These are phyloP conservation scores for Leptopilina clavipes DNA, from an alignment of 1,140 invertebrate species.

Conservation along the genomic window DNA sequence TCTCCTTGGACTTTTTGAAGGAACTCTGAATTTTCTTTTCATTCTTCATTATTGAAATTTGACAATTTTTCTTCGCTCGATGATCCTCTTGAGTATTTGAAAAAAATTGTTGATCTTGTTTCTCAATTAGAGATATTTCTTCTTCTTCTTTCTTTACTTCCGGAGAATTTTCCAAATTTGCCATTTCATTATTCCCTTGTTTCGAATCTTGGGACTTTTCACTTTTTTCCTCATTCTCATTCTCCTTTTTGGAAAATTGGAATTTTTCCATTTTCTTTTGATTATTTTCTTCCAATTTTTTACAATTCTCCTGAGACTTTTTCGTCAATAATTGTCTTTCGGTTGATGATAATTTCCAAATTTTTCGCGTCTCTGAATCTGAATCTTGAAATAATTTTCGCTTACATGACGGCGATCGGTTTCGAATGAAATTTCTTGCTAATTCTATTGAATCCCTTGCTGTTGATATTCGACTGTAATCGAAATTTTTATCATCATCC, in stretches of 20 bases:
- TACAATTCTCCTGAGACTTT: background rate
- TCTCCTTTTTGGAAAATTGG: no score
- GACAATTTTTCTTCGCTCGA: background rate
- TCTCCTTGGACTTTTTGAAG: background rate
- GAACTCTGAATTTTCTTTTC: conserved; percentile 42
- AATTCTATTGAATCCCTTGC: conserved; percentile 44
- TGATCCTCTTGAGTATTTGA: background rate
- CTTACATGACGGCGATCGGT: conserved; percentile 50
- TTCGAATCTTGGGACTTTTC: no score
- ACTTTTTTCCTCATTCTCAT: no score
- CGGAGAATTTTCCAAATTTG: no score
- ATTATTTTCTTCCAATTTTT: background rate
- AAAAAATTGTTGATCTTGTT: background rate
- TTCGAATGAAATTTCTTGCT: conserved; percentile 34
- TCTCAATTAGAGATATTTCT: background rate
- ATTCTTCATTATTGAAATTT: background rate
- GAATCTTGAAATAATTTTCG: conserved; percentile 51
- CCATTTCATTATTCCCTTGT: no score
- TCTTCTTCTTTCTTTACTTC: no score
- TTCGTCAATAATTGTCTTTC: background rate
- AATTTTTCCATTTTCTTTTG: no score
- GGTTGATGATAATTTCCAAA: conserved; percentile 5
- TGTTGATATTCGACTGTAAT: conserved; percentile 21
- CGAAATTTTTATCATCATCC: background rate
- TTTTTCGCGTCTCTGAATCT: conserved; percentile 41